Percentiles rank a stretch among this genome's conserved stretches.
Evolutionary conservation across 2,797 vertebrate genomes (phyloP).

Genomic region (Sparus aurata): DNA sequence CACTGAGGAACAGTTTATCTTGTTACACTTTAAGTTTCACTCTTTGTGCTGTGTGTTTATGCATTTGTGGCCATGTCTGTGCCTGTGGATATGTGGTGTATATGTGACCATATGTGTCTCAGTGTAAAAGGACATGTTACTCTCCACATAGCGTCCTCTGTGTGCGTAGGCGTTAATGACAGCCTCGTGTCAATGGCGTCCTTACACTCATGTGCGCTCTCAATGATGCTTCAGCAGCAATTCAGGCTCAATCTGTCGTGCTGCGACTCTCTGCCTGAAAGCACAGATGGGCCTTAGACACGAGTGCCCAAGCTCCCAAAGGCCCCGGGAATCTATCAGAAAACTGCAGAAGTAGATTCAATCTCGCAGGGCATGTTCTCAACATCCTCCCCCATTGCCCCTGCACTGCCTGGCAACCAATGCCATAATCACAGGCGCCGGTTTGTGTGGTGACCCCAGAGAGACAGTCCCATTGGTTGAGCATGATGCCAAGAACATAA

Average conservation of each 20-base stretch:
- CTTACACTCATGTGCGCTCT: slow-evolving; percentile 52
- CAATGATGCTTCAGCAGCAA: slow-evolving; percentile 60
- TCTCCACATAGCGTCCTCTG: slow-evolving; percentile 7
- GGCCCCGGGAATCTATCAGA: slow-evolving; percentile 62
- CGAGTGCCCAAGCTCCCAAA: slow-evolving; percentile 52
- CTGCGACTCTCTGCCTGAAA: slow-evolving; percentile 52
- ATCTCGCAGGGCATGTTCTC: slow-evolving; percentile 66
- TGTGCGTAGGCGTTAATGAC: slow-evolving; percentile 46
- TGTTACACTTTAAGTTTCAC: not conserved
- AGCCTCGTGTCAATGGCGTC: slow-evolving; percentile 23
- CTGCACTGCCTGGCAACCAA: slow-evolving; percentile 62
- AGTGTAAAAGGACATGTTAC: slow-evolving; percentile 10
- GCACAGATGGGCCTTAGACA: slow-evolving; percentile 62
- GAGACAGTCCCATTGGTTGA: slow-evolving; percentile 62
- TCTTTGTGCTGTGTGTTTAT: not conserved
- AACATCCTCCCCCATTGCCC: slow-evolving; percentile 65
- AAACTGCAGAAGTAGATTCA: slow-evolving; percentile 63
- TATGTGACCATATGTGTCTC: slow-evolving; percentile 9
- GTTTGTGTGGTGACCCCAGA: slow-evolving; percentile 65
- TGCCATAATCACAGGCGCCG: slow-evolving; percentile 41
- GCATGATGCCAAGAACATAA: slow-evolving; percentile 54
- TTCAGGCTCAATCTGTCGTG: slow-evolving; percentile 61
- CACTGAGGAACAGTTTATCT: not conserved
- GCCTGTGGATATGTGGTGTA: not conserved
- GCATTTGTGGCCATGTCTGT: not conserved